A percentile compares a stretch with the other conserved stretches of the same genome.
phyloP scores from a whole-genome alignment of 2,113 vertebrate genomes.

The Willisornis vidua region DNA sequence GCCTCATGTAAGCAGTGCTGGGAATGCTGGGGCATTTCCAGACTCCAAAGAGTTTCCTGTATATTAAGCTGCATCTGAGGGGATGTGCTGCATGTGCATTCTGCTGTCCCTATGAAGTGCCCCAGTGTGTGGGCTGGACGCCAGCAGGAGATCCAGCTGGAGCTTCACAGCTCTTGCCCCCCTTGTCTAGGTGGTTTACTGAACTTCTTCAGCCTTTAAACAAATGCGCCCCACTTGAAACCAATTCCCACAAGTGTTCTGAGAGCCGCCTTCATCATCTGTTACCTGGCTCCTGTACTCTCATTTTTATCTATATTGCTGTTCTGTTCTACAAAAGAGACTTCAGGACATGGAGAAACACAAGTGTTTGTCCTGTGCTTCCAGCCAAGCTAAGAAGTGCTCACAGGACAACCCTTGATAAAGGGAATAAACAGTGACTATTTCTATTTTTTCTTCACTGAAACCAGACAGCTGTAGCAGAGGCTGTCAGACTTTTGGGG shows the following conservation, averaged over 20 bases:
- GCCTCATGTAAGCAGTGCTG: not conserved
- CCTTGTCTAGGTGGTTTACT: not conserved
- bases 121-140: accelerated
- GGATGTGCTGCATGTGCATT: not conserved
- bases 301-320: not conserved
- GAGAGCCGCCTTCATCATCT: not conserved
- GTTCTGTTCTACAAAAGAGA: not conserved
- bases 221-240: not conserved
- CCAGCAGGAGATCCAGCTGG: not conserved
- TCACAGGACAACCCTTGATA: not conserved
- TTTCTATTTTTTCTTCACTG: not conserved
- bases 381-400: not conserved
- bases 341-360: not conserved
- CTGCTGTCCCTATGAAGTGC: not conserved
- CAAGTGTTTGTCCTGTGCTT: not conserved
- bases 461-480: not conserved
- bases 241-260: not conserved
- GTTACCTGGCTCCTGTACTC: not conserved
- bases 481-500: not conserved
- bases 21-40: not conserved
- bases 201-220: not conserved
- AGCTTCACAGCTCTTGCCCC: not conserved
- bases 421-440: not conserved
- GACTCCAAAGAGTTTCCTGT: accelerated
- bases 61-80: not conserved